phyloP scores from a whole-genome alignment of 1,140 invertebrate species.

The Tetramorium alpestre region DNA sequence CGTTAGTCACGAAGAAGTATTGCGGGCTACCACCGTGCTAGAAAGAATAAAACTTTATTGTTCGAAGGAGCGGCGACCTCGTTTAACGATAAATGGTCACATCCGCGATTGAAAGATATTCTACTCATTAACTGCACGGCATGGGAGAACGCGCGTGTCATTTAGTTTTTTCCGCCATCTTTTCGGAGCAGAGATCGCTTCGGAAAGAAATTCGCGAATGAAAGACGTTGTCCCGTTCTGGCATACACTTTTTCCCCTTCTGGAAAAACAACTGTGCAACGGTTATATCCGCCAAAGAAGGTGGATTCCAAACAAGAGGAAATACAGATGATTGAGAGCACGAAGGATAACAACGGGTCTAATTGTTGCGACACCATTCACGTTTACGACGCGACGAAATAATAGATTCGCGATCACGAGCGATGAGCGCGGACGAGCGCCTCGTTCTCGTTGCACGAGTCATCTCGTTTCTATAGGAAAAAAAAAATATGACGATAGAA shows the following conservation, averaged over 20 bases:
- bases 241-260: neutral
- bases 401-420: constrained; percentile 40
- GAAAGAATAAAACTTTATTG: constrained; percentile 10
- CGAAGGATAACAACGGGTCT: neutral
- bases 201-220: neutral
- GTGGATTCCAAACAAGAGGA: neutral
- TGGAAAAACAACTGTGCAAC: constrained; percentile 10
- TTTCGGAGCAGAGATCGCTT: neutral
- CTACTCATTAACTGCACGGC: neutral
- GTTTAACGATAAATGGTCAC: neutral
- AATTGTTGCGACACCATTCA: constrained; percentile 18
- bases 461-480: neutral
- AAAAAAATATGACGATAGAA: constrained; percentile 22
- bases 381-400: constrained; percentile 41
- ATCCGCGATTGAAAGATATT: neutral
- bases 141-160: neutral
- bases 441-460: constrained; percentile 7
- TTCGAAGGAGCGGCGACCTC: constrained; percentile 1
- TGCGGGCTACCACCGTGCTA: neutral
- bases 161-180: neutral
- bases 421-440: neutral
- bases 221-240: neutral
- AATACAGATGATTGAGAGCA: neutral
- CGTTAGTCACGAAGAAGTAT: constrained; percentile 1
- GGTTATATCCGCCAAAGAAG: neutral